These are phyloP conservation scores for Lasioglossum figueresi DNA, from an alignment of 2,888 invertebrate species.

Conservation along the genomic window DNA sequence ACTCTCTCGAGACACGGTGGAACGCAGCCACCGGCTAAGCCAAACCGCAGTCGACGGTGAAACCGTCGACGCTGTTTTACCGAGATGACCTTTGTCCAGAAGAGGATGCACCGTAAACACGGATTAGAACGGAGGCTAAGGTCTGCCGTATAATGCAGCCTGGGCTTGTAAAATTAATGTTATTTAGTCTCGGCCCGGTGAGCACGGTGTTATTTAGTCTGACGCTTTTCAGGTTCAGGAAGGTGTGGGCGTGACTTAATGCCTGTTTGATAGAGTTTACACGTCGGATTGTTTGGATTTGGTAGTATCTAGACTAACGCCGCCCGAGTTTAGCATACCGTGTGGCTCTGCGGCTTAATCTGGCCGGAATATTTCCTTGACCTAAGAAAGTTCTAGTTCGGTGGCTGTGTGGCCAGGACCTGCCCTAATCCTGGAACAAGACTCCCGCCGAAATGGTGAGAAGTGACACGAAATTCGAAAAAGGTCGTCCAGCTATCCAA, in stretches of 20 bases:
- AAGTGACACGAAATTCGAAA: background rate
- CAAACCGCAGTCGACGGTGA: slow-evolving; percentile 3
- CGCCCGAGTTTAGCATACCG: background rate
- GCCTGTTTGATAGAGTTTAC: slow-evolving; percentile 16
- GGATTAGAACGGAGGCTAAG: slow-evolving; percentile 19
- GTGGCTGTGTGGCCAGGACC: background rate
- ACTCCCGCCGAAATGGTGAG: background rate
- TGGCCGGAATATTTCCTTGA: background rate
- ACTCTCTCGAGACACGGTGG: background rate
- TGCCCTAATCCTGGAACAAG: background rate
- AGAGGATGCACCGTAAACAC: slow-evolving; percentile 19
- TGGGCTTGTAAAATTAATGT: slow-evolving; percentile 9
- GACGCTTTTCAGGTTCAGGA: slow-evolving; percentile 17
- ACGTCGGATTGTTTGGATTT: slow-evolving; percentile 9
- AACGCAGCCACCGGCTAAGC: background rate
- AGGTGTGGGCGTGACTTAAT: slow-evolving; percentile 10
- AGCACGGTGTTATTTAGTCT: slow-evolving; percentile 39
- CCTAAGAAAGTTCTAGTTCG: slow-evolving; percentile 4
- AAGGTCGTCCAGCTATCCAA: background rate
- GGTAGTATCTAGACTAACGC: background rate
- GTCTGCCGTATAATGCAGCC: background rate
- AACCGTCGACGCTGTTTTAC: slow-evolving; percentile 30
- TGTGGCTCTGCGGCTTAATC: background rate
- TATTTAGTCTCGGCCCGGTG: background rate
- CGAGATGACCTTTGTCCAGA: slow-evolving; percentile 46